Evolutionary conservation across 2,113 vertebrate genomes (phyloP), one percentile per base, ranked within the genome.

Genomic region (Naja naja): DNA sequence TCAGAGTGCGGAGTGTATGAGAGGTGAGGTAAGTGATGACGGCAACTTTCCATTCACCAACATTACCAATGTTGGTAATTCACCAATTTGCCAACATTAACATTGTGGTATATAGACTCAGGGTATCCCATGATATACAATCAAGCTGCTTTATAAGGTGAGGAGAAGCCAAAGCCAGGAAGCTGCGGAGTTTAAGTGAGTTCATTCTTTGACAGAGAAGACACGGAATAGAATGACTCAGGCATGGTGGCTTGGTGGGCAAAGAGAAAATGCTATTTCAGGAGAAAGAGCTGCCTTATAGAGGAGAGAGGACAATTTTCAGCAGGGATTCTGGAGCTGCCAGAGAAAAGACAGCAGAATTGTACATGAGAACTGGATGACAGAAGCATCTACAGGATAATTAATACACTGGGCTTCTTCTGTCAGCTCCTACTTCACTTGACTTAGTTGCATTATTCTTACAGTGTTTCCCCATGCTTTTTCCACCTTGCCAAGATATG

Each of bases 131-230:
- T 81, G 34, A 81, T 43, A 81, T 22, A 43, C 34, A 81, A 9
- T 34, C 18, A 4, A 81, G 34, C 16, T 81, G 34, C 74, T 91
- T 87, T 96, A 87, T 10, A 92, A 93, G 58, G 95, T 88, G 74
- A 96, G 58, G 88, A 96, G 43, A 90, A 96, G 93, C n/a, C n/a
- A 27, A 96, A 85, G 0, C 94, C 64, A 94, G 52, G 2, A 69
- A 85, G 25, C 85, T 55, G 30, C 47, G 43, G 56, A 88, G n/a
- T 87, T 92, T 92, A 53, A 87, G 20, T 18, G 91, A 88, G 23
- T 87, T 58, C 91, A 92, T 92, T 92, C 52, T 47, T 86, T 27
- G 47, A 25, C 12, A 30, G 69, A 43, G 52, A 91, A 55, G 52
- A 56, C 5, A 53, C 45, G 43, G 39, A 27, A n/a, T n/a, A n/a